Base-by-base conservation (phyloP, 2,113 vertebrate genomes). In the Chionodraco myersi region DNA sequence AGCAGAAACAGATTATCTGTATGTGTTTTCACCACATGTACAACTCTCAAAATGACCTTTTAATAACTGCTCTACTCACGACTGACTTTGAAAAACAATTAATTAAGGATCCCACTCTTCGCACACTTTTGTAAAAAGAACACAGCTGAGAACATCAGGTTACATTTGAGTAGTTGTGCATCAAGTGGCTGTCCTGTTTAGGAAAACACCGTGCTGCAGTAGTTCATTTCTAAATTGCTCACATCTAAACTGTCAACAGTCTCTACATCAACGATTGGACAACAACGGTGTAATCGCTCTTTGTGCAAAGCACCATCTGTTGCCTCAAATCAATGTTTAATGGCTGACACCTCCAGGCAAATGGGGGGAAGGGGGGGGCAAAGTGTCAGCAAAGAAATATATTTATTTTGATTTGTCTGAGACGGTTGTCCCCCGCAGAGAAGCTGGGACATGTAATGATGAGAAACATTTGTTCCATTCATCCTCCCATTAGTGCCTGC, bases 381-480 rank as follows among this genome's bases (percentile, higher is more conserved):
- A 23, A 23, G 34, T 66, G 53, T 36, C 2, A n/a, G 8, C 26
- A 44, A 61, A 53, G 10, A 64, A 67, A 57, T 60, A 44, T 72
- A 36, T 75, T 80, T 77, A 86, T 88, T 84, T 86, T 77, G 78
- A 84, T 84, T 86, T 78, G 72, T 61, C 80, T 73, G 16, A 58
- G 64, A 71, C 73, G 59, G 72, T 58, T 67, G 44, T 75, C 63
- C 44, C 80, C 81, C 54, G 68, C 78, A 34, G 76, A 54, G 79
- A 84, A 44, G 67, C 36, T 23, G 70, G 30, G 52, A 74, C 74
- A 75, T 45, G 56, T 84, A 90, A 83, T 80, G 76, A 81, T 84
- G 78, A 75, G 82, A 70, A 87, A 82, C 60, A 83, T 89, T 83
- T 80, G 74, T 88, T 82, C 75, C 49, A 67, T 76, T 76, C 72